Evolutionary conservation across 2,888 invertebrate genomes (phyloP).

Genomic region (Agriopis aurantiaria): DNA sequence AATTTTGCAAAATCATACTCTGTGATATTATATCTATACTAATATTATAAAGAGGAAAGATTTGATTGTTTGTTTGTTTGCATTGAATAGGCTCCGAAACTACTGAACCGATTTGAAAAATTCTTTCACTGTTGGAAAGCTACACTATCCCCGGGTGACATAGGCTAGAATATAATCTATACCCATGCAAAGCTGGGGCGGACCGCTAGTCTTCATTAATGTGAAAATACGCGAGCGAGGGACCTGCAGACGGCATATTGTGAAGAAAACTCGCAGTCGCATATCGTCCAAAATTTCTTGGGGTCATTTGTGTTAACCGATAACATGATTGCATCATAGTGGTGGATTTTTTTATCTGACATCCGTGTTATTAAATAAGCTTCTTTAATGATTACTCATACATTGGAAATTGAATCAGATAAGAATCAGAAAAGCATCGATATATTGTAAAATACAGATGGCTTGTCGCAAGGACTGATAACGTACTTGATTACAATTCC

Average conservation of each 20-base stretch:
- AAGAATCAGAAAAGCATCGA: constrained; percentile 20
- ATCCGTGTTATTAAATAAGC: constrained; percentile 37
- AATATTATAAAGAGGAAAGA: too few relatives aligned
- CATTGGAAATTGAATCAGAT: constrained; percentile 31
- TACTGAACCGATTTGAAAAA: too few relatives aligned
- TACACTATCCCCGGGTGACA: too few relatives aligned
- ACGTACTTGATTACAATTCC: neutral
- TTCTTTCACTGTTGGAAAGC: too few relatives aligned
- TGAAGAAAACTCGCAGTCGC: too few relatives aligned
- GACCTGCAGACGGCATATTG: too few relatives aligned
- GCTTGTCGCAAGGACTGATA: constrained; percentile 6
- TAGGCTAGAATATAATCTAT: too few relatives aligned
- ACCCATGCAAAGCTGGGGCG: too few relatives aligned
- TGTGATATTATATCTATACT: neutral
- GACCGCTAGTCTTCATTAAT: neutral
- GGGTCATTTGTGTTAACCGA: constrained; percentile 9
- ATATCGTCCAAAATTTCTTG: neutral
- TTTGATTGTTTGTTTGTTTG: too few relatives aligned
- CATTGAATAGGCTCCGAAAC: too few relatives aligned
- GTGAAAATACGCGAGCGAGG: too few relatives aligned
- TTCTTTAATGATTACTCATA: constrained; percentile 31
- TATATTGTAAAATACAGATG: constrained; percentile 19
- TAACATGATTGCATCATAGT: constrained; percentile 29
- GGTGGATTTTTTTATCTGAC: constrained; percentile 28
- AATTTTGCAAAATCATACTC: too few relatives aligned